Evolutionary conservation across 53 echinoderm and acorn worm species (phyloP), one percentile per base, ranked within the genome.

Genomic region (Echinometra lucunter): DNA sequence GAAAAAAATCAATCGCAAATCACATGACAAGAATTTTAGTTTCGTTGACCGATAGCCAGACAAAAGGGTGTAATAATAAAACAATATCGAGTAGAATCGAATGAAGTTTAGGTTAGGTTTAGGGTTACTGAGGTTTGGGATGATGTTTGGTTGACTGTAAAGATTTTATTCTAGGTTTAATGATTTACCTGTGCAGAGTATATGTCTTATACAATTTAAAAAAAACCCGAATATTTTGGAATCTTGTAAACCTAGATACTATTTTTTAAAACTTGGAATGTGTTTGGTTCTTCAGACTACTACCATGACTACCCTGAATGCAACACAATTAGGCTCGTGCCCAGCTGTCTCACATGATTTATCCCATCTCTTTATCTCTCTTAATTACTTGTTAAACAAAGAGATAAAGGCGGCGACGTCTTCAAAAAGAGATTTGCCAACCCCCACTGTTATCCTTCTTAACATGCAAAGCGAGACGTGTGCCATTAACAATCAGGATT

Each of bases 381-480:
- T 58, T 90, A 90, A 90, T 90, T 57, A 90, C 90, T 90, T 63
- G 90, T 90, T 90, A 58, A 90, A 90, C 90, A 90, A 90, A 37
- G 38, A 40, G 58, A 90, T 90, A 90, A 63, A 90, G 90, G 60
- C 35, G 12, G 85, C 63, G 40, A 90, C 63, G 90, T 58, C 85
- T 85, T 85, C 85, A 10, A 85, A 85, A 47, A 45, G 49, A 85
- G 30, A 85, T 81, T 85, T 85, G 30, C 49, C 85, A 45, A 85
- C 47, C 85, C 85, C 85, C 38, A 38, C 90, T 58, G 60, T 90
- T 60, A 58, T 90, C 90, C 63, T 63, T 90, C 37, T 58, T 90
- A 60, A 21, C 63, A 60, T 37, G 38, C 38, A 49, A 85, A n/a
- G 63, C 66, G n/a, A 45, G 93, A 78, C 93, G 93, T 93, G 56